These are phyloP conservation scores for Nephila pilipes DNA, from an alignment of 1,140 invertebrate genomes.

Conservation along the genomic window DNA sequence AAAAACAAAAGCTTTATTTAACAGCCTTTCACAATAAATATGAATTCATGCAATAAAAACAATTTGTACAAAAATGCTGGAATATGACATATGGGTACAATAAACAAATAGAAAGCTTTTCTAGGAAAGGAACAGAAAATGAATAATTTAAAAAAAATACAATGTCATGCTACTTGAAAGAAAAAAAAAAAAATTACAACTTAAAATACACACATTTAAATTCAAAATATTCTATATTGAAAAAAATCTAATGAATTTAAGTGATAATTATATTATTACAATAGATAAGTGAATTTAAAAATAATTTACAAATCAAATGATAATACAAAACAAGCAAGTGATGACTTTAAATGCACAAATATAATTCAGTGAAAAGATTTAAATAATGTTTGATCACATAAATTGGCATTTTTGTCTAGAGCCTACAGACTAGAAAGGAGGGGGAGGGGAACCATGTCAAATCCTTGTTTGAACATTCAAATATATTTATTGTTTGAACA, in stretches of 20 bases:
- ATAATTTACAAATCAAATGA: no score
- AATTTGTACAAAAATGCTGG: not conserved
- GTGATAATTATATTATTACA: no score
- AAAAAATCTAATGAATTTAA: not conserved
- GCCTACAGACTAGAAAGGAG: no score
- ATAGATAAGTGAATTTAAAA: no score
- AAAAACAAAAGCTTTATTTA: slow-evolving; percentile 20
- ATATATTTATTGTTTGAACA: no score
- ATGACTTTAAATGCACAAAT: no score
- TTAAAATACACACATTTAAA: not conserved
- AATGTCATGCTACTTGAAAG: not conserved
- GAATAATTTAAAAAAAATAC: not conserved
- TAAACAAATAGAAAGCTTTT: not conserved
- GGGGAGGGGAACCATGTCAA: no score
- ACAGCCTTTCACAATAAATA: not conserved
- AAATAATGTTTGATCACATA: not conserved
- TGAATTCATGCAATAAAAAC: slow-evolving; percentile 3
- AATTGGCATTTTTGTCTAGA: no score
- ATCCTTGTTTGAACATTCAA: no score
- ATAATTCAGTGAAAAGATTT: no score
- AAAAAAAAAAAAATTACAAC: not conserved
- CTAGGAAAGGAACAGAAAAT: not conserved
- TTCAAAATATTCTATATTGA: not conserved
- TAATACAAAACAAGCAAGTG: no score
- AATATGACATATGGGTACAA: not conserved